Base-by-base conservation (phyloP, 2,888 invertebrate species). In the Fragum fragum region DNA sequence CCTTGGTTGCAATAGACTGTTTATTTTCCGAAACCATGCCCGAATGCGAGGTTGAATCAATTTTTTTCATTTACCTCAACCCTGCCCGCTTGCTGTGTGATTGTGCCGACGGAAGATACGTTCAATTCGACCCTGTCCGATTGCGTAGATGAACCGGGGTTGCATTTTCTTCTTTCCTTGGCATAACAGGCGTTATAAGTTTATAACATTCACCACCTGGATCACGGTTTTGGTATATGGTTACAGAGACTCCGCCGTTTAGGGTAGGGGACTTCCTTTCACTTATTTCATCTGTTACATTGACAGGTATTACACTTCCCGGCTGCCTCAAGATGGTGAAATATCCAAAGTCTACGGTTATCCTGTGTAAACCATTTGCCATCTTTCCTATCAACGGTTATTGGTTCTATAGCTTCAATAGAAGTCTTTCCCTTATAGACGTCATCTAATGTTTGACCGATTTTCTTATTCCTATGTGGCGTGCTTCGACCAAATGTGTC, bases 301-400 rank as follows among this genome's bases (percentile, higher is more conserved):
- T 42, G 14, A 66, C 66, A 9, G 14, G 42, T 9, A 66, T 66
- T 11, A 14, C n/a, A 66, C 23, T 66, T 66, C 3, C 66, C 66
- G 0, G 66, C 66, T 1, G 21, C 66, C 23, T 66, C 66, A 1
- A 66, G 66, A 32, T 66, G 66, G 36, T 66, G 66, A 66, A 66
- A 66, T 11, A 66, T 66, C 66, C 66, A 66, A 6, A 66, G 42
- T 23, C 66, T 28, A 21, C 66, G 66, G 26, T 66, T 66, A 39
- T 39, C 23, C 26, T 7, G 5, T 6, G 66, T 66, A 42, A 42
- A 66, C 66, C 66, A 66, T 42, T 66, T 66, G 1, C 42, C 66
- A 42, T 66, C 66, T 42, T 42, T 39, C 23, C 23, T 39, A 9
- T 18, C 66, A 16, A 66, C 66, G 1, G 66, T 42, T 1, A 66